phyloP scores from a whole-genome alignment of 2,113 vertebrate species.

The Hippocampus abdominalis region DNA sequence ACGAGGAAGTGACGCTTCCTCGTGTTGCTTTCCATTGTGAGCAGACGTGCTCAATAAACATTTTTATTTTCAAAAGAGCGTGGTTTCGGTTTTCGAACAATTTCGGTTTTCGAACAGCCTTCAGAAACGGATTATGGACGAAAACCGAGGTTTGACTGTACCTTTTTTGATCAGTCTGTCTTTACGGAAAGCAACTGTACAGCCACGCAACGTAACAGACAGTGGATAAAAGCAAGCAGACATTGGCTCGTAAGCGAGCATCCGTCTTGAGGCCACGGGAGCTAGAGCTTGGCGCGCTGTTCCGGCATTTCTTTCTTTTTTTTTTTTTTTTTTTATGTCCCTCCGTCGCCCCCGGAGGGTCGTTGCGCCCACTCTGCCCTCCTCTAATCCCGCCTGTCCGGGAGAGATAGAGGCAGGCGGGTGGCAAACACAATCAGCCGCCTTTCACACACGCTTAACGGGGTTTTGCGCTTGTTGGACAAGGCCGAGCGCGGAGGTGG shows the following conservation, averaged over 20 bases:
- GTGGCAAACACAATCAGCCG: slow-evolving; percentile 66
- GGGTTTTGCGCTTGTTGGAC: slow-evolving; percentile 68
- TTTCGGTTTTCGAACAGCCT: too few species aligned
- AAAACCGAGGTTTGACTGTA: too few species aligned
- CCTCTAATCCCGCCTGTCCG: slow-evolving; percentile 70
- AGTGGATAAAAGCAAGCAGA: slow-evolving; percentile 17
- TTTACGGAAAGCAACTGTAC: slow-evolving; percentile 9
- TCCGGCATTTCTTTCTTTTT: slow-evolving; percentile 41
- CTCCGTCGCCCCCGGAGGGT: slow-evolving; percentile 54
- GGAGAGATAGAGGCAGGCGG: slow-evolving; percentile 66
- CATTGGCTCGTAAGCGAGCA: slow-evolving; percentile 22
- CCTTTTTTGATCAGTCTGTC: slow-evolving; percentile 17
- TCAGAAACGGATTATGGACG: too few species aligned
- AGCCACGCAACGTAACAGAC: slow-evolving; percentile 11
- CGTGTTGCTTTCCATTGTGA: too few species aligned
- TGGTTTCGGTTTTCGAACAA: too few species aligned
- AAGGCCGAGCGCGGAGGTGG: slow-evolving; percentile 59
- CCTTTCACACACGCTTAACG: slow-evolving; percentile 70
- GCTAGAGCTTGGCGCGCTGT: background rate
- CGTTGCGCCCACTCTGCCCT: slow-evolving; percentile 59
- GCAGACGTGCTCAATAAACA: too few species aligned
- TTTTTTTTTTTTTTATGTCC: slow-evolving; percentile 37
- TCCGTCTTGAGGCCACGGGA: slow-evolving; percentile 29
- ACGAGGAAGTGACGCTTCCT: too few species aligned
- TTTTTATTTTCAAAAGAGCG: too few species aligned